A percentile compares a stretch with the other conserved stretches of the same genome.
Evolutionary conservation across 2,113 vertebrate species (phyloP).

Genomic region (Paramisgurnus dabryanus): DNA sequence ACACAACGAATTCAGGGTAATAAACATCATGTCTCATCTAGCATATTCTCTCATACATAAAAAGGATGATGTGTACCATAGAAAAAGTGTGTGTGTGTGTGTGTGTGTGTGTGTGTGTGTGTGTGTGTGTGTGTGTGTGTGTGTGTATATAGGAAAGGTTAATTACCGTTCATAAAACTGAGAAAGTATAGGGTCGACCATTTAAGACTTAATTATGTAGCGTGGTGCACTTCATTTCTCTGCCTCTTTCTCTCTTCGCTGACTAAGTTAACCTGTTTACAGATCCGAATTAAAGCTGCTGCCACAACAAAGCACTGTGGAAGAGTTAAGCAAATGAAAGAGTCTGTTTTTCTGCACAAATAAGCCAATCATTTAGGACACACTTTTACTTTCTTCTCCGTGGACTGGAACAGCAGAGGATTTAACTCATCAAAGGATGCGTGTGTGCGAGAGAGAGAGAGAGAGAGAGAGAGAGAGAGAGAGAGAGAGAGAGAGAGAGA

Average conservation of each 20-base stretch:
- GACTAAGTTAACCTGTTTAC: slow-evolving; percentile 33
- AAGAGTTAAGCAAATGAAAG: slow-evolving; percentile 37
- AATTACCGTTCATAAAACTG: slow-evolving; percentile 29
- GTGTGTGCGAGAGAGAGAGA: neutral
- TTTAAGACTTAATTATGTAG: slow-evolving; percentile 37
- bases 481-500: neutral
- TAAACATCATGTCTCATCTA: neutral
- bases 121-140: no score
- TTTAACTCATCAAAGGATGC: slow-evolving; percentile 54
- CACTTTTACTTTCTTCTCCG: slow-evolving; percentile 39
- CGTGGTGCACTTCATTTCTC: neutral
- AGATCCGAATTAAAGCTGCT: slow-evolving; percentile 44
- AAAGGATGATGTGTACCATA: neutral
- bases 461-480: slow-evolving; percentile 11
- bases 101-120: no score
- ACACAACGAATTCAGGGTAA: no score
- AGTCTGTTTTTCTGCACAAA: slow-evolving; percentile 51
- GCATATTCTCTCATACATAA: neutral
- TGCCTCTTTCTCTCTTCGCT: no score
- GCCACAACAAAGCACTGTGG: slow-evolving; percentile 44
- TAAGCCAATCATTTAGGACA: slow-evolving; percentile 60
- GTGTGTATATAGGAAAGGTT: slow-evolving; percentile 15
- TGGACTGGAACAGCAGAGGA: slow-evolving; percentile 50
- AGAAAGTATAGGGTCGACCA: slow-evolving; percentile 7
- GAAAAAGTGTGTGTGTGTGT: neutral